Percentiles rank a stretch among this genome's conserved stretches.
These are phyloP conservation scores for Tortricodes alternella DNA, from an alignment of 2,888 invertebrate genomes.

Conservation along the genomic window DNA sequence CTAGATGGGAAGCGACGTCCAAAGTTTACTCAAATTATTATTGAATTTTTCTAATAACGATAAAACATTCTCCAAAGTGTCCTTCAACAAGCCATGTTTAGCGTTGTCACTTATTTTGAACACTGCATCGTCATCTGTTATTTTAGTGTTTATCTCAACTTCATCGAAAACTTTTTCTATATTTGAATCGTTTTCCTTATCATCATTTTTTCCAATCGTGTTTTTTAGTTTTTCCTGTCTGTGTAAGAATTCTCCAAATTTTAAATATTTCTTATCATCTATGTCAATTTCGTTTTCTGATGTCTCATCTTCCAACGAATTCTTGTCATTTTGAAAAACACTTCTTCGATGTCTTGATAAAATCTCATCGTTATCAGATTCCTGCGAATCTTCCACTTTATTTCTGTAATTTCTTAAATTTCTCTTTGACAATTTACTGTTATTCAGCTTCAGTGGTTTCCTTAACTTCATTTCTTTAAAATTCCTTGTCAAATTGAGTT, in stretches of 20 bases:
- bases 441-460: conserved; percentile 26
- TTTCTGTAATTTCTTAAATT: conserved; percentile 33
- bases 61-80: conserved; percentile 56
- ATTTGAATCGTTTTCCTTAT: conserved; percentile 36
- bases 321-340: conserved; percentile 33
- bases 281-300: conserved; percentile 55
- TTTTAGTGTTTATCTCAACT: conserved; percentile 50
- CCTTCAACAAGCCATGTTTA: conserved; percentile 53
- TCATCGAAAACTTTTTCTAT: conserved; percentile 35
- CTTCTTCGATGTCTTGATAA: conserved; percentile 33
- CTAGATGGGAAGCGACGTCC: conserved; percentile 59
- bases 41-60: conserved; percentile 61
- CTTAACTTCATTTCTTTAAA: conserved; percentile 37
- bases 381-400: conserved; percentile 35
- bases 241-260: conserved; percentile 53
- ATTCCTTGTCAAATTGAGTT: conserved; percentile 43
- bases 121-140: conserved; percentile 49
- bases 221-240: conserved; percentile 52
- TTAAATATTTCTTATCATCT: conserved; percentile 43
- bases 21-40: conserved; percentile 62
- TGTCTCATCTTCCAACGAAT: conserved; percentile 15
- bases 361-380: conserved; percentile 34
- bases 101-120: conserved; percentile 50
- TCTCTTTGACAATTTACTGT: conserved; percentile 28
- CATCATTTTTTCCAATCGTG: conserved; percentile 41